A percentile compares a stretch with the other conserved stretches of the same genome.
phyloP scores from a whole-genome alignment of 2,888 invertebrate species.

The Lasioglossum marginatum region DNA sequence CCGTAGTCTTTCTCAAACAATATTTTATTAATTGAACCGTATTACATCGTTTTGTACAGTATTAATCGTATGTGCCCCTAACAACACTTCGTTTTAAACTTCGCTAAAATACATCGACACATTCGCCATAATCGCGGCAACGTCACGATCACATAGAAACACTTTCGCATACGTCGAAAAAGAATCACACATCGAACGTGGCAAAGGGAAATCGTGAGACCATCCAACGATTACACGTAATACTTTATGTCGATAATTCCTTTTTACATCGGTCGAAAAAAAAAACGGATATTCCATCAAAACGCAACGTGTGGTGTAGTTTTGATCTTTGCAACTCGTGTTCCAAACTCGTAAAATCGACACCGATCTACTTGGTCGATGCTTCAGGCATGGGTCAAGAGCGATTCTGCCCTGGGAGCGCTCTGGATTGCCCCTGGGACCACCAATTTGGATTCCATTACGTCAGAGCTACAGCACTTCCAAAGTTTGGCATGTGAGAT shows the following conservation, averaged over 20 bases:
- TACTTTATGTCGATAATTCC: constrained; percentile 30
- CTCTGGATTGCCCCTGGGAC: not conserved
- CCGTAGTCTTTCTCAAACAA: constrained; percentile 59
- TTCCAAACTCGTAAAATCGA: not conserved
- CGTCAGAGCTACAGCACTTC: not conserved
- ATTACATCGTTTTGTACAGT: constrained; percentile 57
- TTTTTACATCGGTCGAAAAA: constrained; percentile 10
- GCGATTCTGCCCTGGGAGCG: not conserved
- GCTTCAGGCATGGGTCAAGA: no score
- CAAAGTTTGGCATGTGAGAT: not conserved
- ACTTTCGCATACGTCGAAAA: not conserved
- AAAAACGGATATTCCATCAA: not conserved
- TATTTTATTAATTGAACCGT: constrained; percentile 63
- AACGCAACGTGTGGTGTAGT: not conserved
- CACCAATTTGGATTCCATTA: not conserved
- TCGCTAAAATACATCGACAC: not conserved
- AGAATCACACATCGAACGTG: constrained; percentile 30
- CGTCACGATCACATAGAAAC: constrained; percentile 15
- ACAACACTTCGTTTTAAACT: not conserved
- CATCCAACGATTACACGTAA: constrained; percentile 39
- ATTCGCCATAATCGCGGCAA: not conserved
- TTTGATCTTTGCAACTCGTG: not conserved
- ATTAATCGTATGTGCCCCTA: constrained; percentile 20
- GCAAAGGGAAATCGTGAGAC: not conserved
- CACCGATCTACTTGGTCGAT: no score